Evolutionary conservation across 1,140 invertebrate genomes (phyloP).

Genomic region (Atta cephalotes): DNA sequence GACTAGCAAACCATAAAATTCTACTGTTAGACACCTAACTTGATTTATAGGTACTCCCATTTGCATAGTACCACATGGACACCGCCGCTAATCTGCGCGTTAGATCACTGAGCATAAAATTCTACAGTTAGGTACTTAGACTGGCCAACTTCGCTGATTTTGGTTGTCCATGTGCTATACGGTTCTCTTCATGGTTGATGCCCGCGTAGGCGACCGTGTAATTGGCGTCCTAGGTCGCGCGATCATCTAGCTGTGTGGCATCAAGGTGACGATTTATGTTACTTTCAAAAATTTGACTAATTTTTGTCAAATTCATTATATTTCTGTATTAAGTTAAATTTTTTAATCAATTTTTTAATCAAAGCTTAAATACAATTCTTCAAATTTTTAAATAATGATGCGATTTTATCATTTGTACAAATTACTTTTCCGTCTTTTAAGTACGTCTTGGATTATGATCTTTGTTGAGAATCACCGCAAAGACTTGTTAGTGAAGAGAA

Average conservation of each 20-base stretch:
- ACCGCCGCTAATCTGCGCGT: conserved; percentile 23
- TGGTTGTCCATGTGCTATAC: conserved; percentile 49
- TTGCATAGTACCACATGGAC: conserved; percentile 59
- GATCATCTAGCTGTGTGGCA: neutral
- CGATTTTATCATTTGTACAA: conserved; percentile 9
- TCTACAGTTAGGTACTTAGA: conserved; percentile 72
- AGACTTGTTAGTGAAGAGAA: conserved; percentile 6
- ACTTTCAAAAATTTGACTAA: neutral
- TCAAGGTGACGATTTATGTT: neutral
- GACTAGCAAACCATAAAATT: conserved; percentile 60
- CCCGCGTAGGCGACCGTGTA: conserved; percentile 22
- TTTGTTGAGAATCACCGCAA: neutral
- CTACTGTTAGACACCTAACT: conserved; percentile 56
- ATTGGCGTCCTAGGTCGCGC: conserved; percentile 9
- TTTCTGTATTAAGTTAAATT: neutral
- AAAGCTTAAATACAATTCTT: neutral
- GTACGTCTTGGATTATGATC: conserved; percentile 1
- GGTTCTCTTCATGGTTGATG: conserved; percentile 63
- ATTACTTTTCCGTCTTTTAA: neutral
- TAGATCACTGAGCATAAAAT: conserved; percentile 69
- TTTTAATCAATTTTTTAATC: conserved; percentile 1
- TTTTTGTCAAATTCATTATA: neutral
- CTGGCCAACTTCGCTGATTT: conserved; percentile 65
- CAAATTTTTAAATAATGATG: neutral
- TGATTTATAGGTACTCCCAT: conserved; percentile 30